Conservation (phyloP, 2,888 invertebrate genomes). For the Sisyra nigra region DNA sequence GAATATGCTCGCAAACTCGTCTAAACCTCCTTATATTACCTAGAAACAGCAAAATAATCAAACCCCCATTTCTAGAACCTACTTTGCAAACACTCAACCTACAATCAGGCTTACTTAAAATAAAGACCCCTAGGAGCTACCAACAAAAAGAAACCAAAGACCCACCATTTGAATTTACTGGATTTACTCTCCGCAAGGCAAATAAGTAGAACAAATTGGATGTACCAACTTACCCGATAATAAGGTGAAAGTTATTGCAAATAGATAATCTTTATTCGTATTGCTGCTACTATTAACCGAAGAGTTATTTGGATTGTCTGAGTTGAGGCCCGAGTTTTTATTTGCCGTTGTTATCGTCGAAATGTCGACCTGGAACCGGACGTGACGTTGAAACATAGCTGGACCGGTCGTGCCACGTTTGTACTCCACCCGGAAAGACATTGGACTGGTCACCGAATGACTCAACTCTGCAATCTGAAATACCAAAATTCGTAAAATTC, state of each 20-base stretch:
- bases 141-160: slow-evolving; percentile 1
- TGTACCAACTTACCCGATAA: slow-evolving; percentile 65
- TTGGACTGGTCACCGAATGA: slow-evolving; percentile 95
- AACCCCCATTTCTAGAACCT: slow-evolving; percentile 1
- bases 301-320: slow-evolving; percentile 35
- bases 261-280: slow-evolving; percentile 52
- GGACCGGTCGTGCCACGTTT: slow-evolving; percentile 87
- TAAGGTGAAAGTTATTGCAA: slow-evolving; percentile 88
- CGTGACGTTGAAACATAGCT: slow-evolving; percentile 92
- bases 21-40: slow-evolving; percentile 91
- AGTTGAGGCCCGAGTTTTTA: not conserved
- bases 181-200: too few relatives aligned
- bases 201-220: too few relatives aligned
- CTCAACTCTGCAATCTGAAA: slow-evolving; percentile 85
- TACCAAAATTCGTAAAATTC: too few relatives aligned
- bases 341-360: slow-evolving; percentile 40
- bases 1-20: slow-evolving; percentile 91
- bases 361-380: slow-evolving; percentile 85
- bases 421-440: slow-evolving; percentile 96
- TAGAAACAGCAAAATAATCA: slow-evolving; percentile 23
- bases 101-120: not conserved
- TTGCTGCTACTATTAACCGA: slow-evolving; percentile 44
- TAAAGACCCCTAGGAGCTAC: not conserved
- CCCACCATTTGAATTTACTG: too few relatives aligned
- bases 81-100: not conserved